Conservation (phyloP, 2,797 vertebrate genomes). For the Rhodeus uyekii region DNA sequence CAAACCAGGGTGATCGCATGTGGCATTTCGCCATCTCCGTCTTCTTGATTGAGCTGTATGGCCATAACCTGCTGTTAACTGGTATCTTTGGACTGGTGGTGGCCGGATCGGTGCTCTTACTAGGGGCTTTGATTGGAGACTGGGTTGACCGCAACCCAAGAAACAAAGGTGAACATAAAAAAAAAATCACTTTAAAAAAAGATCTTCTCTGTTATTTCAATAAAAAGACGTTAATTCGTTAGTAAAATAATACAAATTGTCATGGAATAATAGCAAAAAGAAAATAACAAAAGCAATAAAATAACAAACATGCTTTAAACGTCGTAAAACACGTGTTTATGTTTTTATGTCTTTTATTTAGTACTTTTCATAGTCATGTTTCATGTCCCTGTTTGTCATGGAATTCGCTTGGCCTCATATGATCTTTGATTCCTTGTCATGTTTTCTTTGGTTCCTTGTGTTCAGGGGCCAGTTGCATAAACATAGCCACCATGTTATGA, state of each 20-base stretch:
- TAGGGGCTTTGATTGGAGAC: constrained; percentile 82
- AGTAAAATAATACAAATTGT: constrained; percentile 31
- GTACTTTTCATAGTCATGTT: no score
- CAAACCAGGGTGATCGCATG: constrained; percentile 79
- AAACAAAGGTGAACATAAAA: constrained; percentile 74
- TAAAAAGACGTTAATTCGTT: no score
- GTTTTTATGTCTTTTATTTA: no score
- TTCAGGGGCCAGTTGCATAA: no score
- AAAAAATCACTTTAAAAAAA: background rate
- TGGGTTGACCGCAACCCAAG: constrained; percentile 83
- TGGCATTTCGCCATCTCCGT: constrained; percentile 82
- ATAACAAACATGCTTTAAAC: no score
- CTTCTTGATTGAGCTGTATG: constrained; percentile 80
- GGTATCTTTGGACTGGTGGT: constrained; percentile 79
- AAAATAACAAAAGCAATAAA: background rate
- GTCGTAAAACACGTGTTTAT: no score
- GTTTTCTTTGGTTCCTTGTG: no score
- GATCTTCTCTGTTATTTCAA: background rate
- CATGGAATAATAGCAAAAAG: no score
- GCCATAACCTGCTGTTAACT: constrained; percentile 76
- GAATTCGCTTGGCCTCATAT: no score
- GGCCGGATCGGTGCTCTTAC: constrained; percentile 78
- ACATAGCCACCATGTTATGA: no score
- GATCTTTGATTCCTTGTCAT: no score
- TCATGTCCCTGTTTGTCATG: no score